These are phyloP conservation scores for Craniophora ligustri DNA, from an alignment of 2,888 invertebrate species.

Conservation along the genomic window DNA sequence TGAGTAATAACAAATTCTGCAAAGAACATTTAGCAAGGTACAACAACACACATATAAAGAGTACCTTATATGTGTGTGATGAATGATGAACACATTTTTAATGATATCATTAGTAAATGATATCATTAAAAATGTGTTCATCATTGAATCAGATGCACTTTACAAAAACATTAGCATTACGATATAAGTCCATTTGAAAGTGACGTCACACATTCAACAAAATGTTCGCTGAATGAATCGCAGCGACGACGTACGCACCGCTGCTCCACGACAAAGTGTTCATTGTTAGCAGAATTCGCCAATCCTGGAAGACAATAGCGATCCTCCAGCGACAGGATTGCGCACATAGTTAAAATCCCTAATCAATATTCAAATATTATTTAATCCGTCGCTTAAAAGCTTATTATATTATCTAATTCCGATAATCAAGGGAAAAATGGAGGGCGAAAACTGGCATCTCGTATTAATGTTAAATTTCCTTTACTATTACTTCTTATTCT, in stretches of 20 bases:
- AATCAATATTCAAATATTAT: constrained; percentile 68
- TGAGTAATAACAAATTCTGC: too few relatives aligned
- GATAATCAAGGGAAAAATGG: constrained; percentile 42
- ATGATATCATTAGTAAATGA: background rate
- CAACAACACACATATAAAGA: too few relatives aligned
- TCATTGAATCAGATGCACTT: constrained; percentile 5
- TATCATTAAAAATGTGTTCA: background rate
- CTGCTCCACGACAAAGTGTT: constrained; percentile 68
- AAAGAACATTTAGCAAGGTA: too few relatives aligned
- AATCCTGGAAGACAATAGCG: constrained; percentile 74
- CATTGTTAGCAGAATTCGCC: constrained; percentile 68
- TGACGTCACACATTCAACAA: constrained; percentile 41
- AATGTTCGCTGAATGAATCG: constrained; percentile 48
- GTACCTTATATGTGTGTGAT: too few relatives aligned
- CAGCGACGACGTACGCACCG: constrained; percentile 58
- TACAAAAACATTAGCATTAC: constrained; percentile 19
- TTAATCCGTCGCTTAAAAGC: constrained; percentile 60
- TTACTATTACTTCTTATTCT: too few relatives aligned
- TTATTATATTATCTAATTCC: constrained; percentile 45
- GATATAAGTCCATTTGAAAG: constrained; percentile 26
- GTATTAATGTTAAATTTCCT: too few relatives aligned
- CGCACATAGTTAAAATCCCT: constrained; percentile 63
- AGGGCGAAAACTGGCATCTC: constrained; percentile 16
- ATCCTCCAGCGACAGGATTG: constrained; percentile 60
- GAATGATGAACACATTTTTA: background rate